A percentile compares a stretch with the other conserved stretches of the same genome.
phyloP scores from a whole-genome alignment of 2,888 invertebrate genomes.

The Erpobdella octoculata region DNA sequence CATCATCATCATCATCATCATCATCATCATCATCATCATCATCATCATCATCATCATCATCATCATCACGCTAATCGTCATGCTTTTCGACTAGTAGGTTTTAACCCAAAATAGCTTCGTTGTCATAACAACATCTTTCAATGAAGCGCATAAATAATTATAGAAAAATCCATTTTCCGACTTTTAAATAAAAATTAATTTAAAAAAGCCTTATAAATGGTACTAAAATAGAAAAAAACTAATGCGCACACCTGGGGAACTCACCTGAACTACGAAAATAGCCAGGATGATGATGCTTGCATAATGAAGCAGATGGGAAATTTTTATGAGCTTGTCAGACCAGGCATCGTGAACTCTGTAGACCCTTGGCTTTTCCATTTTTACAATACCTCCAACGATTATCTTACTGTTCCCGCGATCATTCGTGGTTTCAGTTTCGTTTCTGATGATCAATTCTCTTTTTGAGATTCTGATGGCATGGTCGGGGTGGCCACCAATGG shows the following conservation, averaged over 20 bases:
- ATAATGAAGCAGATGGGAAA: conserved; percentile 36
- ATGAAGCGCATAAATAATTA: too few species aligned
- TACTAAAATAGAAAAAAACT: conserved; percentile 16
- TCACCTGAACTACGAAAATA: conserved; percentile 36
- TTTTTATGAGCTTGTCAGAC: conserved; percentile 29
- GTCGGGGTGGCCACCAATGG: neutral
- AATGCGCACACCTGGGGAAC: conserved; percentile 11
- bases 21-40: conserved; percentile 8
- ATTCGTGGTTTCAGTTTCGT: neutral
- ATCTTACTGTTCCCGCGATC: neutral
- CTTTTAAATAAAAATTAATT: too few species aligned
- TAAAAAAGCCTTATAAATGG: too few species aligned
- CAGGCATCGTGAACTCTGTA: conserved; percentile 1
- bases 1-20: conserved; percentile 17
- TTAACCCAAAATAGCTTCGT: too few species aligned
- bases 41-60: conserved; percentile 12
- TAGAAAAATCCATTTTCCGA: too few species aligned
- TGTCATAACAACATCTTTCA: too few species aligned
- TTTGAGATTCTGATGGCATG: neutral
- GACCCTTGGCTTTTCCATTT: neutral
- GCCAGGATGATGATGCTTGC: conserved; percentile 37
- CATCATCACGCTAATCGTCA: conserved; percentile 15
- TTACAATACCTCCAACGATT: neutral
- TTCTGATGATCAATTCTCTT: neutral
- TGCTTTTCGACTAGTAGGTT: too few species aligned